Conservation (phyloP, 1,140 invertebrate species). For the Anastatus disparis region DNA sequence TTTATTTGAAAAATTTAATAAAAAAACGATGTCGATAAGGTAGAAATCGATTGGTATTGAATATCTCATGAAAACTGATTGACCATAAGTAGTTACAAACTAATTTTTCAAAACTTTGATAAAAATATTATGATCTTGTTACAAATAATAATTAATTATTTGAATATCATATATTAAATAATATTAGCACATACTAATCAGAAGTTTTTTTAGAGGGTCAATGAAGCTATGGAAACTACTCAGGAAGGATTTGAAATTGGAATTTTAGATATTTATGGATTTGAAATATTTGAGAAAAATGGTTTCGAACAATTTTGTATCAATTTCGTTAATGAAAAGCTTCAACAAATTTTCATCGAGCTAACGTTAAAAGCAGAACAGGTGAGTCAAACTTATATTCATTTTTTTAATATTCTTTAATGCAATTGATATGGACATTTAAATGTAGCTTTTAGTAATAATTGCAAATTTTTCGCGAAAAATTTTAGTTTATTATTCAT, state of each 20-base stretch:
- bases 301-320: slow-evolving; percentile 94
- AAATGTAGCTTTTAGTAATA: no score
- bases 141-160: no score
- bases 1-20: no score
- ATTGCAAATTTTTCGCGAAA: no score
- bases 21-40: no score
- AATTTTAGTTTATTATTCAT: no score
- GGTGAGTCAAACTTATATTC: slow-evolving; percentile 55
- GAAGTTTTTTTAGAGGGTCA: slow-evolving; percentile 70
- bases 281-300: slow-evolving; percentile 80
- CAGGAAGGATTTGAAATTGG: slow-evolving; percentile 67
- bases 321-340: slow-evolving; percentile 91
- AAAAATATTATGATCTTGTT: slow-evolving; percentile 29
- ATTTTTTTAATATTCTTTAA: background rate
- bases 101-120: background rate
- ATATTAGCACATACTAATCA: no score
- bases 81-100: no score
- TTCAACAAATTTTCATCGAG: slow-evolving; percentile 85
- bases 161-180: no score
- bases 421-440: no score
- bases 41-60: no score
- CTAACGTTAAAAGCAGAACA: slow-evolving; percentile 80
- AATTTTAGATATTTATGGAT: slow-evolving; percentile 79
- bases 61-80: no score
- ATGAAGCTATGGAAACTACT: slow-evolving; percentile 73